phyloP scores from a whole-genome alignment of 1,140 invertebrate genomes.

The Drosophila ficusphila region DNA sequence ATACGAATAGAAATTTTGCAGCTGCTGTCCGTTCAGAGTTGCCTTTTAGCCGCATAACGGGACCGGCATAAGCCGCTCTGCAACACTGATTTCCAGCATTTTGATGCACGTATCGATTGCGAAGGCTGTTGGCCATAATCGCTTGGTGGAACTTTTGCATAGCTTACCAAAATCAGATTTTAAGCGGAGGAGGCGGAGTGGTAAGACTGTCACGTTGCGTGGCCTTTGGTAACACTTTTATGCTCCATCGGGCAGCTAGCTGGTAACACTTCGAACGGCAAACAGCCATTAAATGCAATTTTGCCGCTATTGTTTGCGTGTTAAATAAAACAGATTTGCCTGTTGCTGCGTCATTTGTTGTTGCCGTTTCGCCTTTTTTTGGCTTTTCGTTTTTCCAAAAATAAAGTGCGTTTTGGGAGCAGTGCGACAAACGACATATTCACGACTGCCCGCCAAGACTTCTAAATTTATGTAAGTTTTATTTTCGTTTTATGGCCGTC shows the following conservation, averaged over 20 bases:
- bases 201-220: too few species aligned
- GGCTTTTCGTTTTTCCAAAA: conserved; percentile 63
- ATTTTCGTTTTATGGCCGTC: conserved; percentile 76
- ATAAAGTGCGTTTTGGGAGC: conserved; percentile 79
- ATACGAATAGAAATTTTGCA: conserved; percentile 22
- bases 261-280: conserved; percentile 10
- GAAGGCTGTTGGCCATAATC: neutral
- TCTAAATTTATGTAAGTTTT: conserved; percentile 82
- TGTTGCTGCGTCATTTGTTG: conserved; percentile 35
- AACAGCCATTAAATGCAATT: conserved; percentile 21
- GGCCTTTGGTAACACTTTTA: neutral
- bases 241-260: neutral
- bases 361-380: conserved; percentile 16
- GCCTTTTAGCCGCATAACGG: conserved; percentile 17
- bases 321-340: conserved; percentile 24
- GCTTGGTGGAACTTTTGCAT: neutral
- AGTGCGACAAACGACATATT: conserved; percentile 61
- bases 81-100: conserved; percentile 4
- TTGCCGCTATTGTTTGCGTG: conserved; percentile 18
- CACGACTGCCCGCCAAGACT: conserved; percentile 34
- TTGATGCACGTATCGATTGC: conserved; percentile 4
- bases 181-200: too few species aligned
- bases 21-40: conserved; percentile 11
- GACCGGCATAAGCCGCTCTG: conserved; percentile 3
- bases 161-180: too few species aligned